Conservation (phyloP, 2,888 invertebrate species). For the Bembecia ichneumoniformis region DNA sequence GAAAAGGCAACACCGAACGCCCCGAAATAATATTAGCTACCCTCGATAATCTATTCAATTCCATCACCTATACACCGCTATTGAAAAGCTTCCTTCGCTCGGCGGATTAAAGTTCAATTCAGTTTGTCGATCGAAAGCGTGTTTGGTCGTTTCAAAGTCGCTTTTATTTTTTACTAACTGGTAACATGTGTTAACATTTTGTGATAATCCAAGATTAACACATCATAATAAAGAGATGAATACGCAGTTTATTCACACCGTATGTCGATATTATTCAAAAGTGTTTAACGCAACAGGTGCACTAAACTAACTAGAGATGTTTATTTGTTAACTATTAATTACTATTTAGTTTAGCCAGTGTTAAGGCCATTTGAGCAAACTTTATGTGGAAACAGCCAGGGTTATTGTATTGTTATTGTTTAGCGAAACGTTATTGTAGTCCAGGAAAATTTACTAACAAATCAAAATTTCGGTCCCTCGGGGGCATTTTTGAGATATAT, state of each 20-base stretch:
- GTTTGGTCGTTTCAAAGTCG: slow-evolving; percentile 22
- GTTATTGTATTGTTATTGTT: no score
- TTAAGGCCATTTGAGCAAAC: no score
- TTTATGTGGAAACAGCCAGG: no score
- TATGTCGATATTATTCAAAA: slow-evolving; percentile 58
- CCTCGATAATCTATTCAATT: slow-evolving; percentile 64
- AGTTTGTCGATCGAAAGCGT: slow-evolving; percentile 7
- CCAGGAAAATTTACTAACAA: no score
- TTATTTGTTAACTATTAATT: slow-evolving; percentile 23
- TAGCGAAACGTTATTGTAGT: no score
- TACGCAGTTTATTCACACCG: slow-evolving; percentile 63
- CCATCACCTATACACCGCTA: slow-evolving; percentile 25
- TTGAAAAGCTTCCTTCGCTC: slow-evolving; percentile 28
- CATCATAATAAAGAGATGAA: slow-evolving; percentile 73
- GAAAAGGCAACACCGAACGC: slow-evolving; percentile 72
- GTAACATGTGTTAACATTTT: slow-evolving; percentile 73
- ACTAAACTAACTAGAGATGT: slow-evolving; percentile 49
- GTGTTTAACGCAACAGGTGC: slow-evolving; percentile 61
- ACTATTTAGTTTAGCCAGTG: no score
- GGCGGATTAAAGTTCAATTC: slow-evolving; percentile 27
- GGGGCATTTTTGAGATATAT: no score
- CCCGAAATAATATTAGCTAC: slow-evolving; percentile 72
- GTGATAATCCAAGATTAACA: slow-evolving; percentile 71
- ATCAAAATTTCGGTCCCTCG: no score
- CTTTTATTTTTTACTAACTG: slow-evolving; percentile 61